Base-by-base conservation (phyloP, 1,140 invertebrate genomes). In the Tetramorium simillimum region DNA sequence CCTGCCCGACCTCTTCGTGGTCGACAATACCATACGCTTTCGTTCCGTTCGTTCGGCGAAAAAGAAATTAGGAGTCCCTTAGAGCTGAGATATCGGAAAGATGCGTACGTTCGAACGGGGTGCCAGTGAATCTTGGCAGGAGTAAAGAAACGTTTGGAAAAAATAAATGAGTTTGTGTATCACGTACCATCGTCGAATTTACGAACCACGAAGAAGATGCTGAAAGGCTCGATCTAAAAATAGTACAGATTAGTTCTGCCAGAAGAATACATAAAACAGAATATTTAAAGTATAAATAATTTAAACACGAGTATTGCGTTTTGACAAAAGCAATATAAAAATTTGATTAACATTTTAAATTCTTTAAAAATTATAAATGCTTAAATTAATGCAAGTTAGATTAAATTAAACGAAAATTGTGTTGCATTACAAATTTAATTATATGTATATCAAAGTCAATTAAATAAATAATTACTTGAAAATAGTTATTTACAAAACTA, bases 1-100 rank as follows among this genome's bases (percentile, higher is more conserved):
- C 91, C 91, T 91, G 91, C 86, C 62, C 67, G 78, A 53, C 37
- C 73, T 81, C 46, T 88, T 70, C 81, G 85, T 82, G 82, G 78
- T 85, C 62, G 56, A 62, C 69, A 56, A 84, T 82, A 72, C 80
- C 73, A 53, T 75, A 33, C 67, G 73, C 62, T 77, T 86, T 89
- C 80, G 81, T 85, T 89, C 75, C 85, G 76, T 63, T 58, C 67
- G 67, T 80, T 67, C 58, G 76, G 33, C 60, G 62, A 73, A 92
- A 88, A 91, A 92, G 89, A 76, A 14, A 40, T 53, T 72, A 75
- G 56, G 9, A n/a, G 2, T 60, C 24, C 63, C 40, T 75, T 51
- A 56, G 28, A 24, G 51, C 62, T 49, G 21, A 76, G 28, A 80
- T 46, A 33, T 33, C 37, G 56, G 12, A 58, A 58, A 62, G 80